These are phyloP conservation scores for Cossypha niveicapilla DNA, from an alignment of 2,797 vertebrate species.

Conservation along the genomic window DNA sequence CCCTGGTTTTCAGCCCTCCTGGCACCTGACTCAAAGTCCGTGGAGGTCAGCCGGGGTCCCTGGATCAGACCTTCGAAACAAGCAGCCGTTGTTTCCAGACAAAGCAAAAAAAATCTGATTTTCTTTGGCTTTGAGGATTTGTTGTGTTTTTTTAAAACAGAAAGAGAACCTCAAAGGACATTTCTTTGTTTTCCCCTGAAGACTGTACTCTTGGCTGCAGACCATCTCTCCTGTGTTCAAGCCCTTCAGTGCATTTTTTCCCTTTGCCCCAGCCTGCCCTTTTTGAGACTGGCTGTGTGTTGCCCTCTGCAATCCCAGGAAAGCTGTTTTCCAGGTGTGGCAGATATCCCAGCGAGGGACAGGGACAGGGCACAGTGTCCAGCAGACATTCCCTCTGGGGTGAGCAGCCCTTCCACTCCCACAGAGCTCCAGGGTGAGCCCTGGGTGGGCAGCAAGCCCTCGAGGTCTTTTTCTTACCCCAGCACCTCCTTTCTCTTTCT, in stretches of 20 bases:
- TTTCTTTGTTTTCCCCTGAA: conserved; percentile 28
- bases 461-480: neutral
- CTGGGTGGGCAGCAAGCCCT: neutral
- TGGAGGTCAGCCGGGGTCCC: neutral
- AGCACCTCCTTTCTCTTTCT: neutral
- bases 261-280: neutral
- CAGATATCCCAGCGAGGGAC: conserved; percentile 34
- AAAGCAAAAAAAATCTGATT: conserved; percentile 31
- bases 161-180: neutral
- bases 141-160: neutral
- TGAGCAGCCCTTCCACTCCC: neutral
- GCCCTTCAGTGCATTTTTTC: neutral
- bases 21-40: conserved; percentile 28
- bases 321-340: conserved; percentile 34
- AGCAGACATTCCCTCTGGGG: neutral
- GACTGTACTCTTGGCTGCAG: conserved; percentile 37
- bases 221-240: neutral
- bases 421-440: conserved; percentile 33
- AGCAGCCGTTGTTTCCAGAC: conserved; percentile 30
- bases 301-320: conserved; percentile 57
- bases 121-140: conserved; percentile 48
- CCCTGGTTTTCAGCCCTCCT: neutral
- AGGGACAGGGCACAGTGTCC: conserved; percentile 39
- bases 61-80: conserved; percentile 2
- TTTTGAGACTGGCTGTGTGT: conserved; percentile 34